These are phyloP conservation scores for Adelosebastes latens DNA, from an alignment of 2,797 vertebrate species.

Conservation along the genomic window DNA sequence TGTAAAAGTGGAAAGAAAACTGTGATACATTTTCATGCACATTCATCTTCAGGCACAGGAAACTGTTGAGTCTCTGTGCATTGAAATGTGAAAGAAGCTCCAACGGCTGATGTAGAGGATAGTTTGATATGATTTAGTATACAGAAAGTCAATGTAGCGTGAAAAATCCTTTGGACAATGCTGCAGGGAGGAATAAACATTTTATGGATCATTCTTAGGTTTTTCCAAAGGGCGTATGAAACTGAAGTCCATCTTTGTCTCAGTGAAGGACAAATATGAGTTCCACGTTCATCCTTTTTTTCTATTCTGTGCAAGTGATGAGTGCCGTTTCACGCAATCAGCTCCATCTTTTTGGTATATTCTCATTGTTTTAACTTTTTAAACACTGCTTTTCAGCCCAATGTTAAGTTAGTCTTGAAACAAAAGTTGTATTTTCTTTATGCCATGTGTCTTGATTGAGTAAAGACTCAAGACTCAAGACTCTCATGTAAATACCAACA, in stretches of 20 bases:
- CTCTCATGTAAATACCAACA: neutral
- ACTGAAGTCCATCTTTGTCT: slow-evolving; percentile 3
- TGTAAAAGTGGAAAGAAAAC: neutral
- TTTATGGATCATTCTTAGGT: slow-evolving; percentile 26
- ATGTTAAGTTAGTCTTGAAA: neutral
- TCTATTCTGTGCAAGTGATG: neutral
- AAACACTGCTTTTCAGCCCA: neutral
- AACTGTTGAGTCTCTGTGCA: slow-evolving; percentile 28
- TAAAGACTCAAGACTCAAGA: neutral
- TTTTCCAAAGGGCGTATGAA: slow-evolving; percentile 10
- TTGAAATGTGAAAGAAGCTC: slow-evolving; percentile 49
- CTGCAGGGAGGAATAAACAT: slow-evolving; percentile 53
- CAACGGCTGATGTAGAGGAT: slow-evolving; percentile 28
- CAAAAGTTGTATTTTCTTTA: neutral
- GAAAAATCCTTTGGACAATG: slow-evolving; percentile 51
- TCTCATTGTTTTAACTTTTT: neutral
- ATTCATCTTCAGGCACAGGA: slow-evolving; percentile 27
- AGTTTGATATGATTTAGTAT: slow-evolving; percentile 43
- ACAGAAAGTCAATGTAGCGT: slow-evolving; percentile 35
- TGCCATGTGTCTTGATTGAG: neutral
- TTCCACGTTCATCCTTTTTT: neutral
- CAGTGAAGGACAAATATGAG: neutral
- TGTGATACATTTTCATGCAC: neutral
- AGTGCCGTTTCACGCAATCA: neutral
- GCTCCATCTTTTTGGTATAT: neutral